These are phyloP conservation scores for Pseudomyrmex flavicornis DNA, from an alignment of 1,140 invertebrate genomes.

Conservation along the genomic window DNA sequence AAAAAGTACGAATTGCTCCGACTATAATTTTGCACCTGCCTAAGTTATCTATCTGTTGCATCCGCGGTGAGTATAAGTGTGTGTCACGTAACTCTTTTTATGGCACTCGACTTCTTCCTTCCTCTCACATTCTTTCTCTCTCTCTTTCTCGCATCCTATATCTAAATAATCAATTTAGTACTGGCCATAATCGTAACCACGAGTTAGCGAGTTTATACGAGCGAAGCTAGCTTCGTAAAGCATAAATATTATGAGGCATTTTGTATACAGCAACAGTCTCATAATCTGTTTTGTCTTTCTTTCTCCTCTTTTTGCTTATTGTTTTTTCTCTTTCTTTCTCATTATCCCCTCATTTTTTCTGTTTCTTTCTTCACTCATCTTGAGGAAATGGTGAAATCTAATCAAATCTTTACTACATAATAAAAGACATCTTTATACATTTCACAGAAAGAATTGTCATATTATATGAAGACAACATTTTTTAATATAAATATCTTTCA, in stretches of 20 bases:
- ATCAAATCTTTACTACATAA: slow-evolving; percentile 8
- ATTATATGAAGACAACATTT: background rate
- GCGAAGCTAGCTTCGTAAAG: slow-evolving; percentile 68
- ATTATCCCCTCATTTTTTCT: too few relatives aligned
- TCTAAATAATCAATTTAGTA: slow-evolving; percentile 84
- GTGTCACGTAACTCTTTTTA: slow-evolving; percentile 79
- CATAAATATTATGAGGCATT: slow-evolving; percentile 78
- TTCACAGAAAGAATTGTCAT: background rate
- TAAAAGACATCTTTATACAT: background rate
- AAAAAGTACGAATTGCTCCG: background rate
- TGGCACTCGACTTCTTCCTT: slow-evolving; percentile 63
- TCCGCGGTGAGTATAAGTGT: slow-evolving; percentile 72
- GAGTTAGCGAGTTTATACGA: slow-evolving; percentile 81
- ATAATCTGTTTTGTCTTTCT: slow-evolving; percentile 39
- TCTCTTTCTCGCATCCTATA: slow-evolving; percentile 75
- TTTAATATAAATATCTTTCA: too few relatives aligned
- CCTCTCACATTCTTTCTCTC: slow-evolving; percentile 46
- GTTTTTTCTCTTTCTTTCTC: background rate
- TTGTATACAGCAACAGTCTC: slow-evolving; percentile 53
- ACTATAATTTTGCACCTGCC: slow-evolving; percentile 1
- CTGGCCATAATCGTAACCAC: slow-evolving; percentile 83
- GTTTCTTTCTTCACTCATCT: background rate
- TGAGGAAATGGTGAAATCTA: background rate
- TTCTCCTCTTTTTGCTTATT: background rate
- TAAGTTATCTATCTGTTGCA: slow-evolving; percentile 65